A percentile compares a stretch with the other conserved stretches of the same genome.
These are phyloP conservation scores for Myocastor coypus DNA, from an alignment of 2,113 vertebrate species.

Conservation along the genomic window DNA sequence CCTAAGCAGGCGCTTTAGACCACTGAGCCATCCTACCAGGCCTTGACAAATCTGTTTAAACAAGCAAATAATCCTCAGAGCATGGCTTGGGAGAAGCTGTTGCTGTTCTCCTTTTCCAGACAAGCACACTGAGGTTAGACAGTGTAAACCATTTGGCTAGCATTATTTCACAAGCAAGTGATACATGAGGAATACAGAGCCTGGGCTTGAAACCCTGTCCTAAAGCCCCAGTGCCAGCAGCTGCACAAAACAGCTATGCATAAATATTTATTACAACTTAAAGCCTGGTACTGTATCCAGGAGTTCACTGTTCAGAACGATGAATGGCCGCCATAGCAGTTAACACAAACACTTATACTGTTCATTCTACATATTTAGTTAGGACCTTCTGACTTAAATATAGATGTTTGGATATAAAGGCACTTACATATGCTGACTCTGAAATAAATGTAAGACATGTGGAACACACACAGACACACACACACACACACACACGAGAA, in stretches of 20 bases:
- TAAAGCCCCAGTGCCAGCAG: neutral
- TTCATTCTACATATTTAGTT: neutral
- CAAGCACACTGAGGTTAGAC: neutral
- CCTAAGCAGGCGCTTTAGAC: no score
- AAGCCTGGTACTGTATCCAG: neutral
- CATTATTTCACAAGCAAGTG: neutral
- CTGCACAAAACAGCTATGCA: neutral
- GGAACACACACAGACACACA: neutral
- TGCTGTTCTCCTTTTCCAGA: neutral
- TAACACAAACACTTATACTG: neutral
- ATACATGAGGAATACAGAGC: neutral
- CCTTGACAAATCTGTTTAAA: neutral
- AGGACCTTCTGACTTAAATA: conserved; percentile 35
- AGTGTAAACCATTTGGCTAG: neutral
- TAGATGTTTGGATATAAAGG: conserved; percentile 22
- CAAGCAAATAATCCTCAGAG: neutral
- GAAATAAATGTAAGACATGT: neutral
- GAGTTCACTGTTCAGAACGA: neutral
- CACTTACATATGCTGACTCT: neutral
- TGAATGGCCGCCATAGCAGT: neutral
- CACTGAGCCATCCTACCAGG: no score
- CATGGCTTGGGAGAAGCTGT: neutral
- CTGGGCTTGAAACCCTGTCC: neutral
- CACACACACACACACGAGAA: neutral
- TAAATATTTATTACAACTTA: neutral